phyloP scores from a whole-genome alignment of 2,888 invertebrate species.

The Abrostola triplasia region DNA sequence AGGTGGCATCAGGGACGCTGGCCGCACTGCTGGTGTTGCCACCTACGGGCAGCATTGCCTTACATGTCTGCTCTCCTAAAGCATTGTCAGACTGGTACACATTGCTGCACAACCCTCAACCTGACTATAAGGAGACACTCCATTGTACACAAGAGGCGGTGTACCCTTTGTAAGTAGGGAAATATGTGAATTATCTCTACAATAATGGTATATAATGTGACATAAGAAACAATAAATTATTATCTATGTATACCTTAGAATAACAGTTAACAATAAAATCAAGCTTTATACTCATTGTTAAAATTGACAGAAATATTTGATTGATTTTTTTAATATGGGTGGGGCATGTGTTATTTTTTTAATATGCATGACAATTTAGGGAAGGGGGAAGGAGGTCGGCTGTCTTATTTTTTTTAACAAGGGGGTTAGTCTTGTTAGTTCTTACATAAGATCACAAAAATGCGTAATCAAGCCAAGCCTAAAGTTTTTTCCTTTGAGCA shows the following conservation, averaged over 20 bases:
- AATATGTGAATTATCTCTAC: neutral
- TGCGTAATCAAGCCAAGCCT: too few species aligned
- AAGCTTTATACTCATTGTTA: conserved; percentile 5
- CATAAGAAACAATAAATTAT: too few species aligned
- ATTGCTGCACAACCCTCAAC: conserved; percentile 96
- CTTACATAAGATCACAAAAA: too few species aligned
- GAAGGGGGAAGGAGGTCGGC: too few species aligned
- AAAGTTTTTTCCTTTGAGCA: too few species aligned
- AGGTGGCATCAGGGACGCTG: conserved; percentile 92
- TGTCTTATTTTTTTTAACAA: too few species aligned
- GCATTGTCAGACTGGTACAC: conserved; percentile 99
- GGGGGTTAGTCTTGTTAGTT: too few species aligned
- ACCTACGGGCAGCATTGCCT: conserved; percentile 92
- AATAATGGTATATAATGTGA: neutral
- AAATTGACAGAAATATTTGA: too few species aligned
- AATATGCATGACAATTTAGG: too few species aligned
- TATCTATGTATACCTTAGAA: too few species aligned
- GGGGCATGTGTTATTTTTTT: too few species aligned
- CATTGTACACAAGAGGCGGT: conserved; percentile 99
- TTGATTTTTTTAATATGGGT: too few species aligned
- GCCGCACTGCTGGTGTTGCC: conserved; percentile 94
- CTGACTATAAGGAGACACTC: conserved; percentile 95
- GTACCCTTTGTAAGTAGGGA: conserved; percentile 95
- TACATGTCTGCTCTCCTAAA: conserved; percentile 94
- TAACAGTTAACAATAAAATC: neutral